Base-by-base conservation (phyloP, 2,113 vertebrate species). In the Rhagologus leucostigma region DNA sequence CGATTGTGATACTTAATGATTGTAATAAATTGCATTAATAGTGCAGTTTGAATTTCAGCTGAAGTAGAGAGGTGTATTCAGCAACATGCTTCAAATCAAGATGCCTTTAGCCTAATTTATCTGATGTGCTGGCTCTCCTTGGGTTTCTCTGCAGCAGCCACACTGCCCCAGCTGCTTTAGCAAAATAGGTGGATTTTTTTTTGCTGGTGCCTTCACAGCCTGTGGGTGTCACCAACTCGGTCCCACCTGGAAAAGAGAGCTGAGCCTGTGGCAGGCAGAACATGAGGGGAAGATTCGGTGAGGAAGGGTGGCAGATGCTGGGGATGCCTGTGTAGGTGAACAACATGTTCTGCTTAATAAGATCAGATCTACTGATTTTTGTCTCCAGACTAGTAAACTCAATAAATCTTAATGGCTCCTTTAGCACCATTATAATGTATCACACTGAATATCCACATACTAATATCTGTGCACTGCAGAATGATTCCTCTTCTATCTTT, bases 51-150 rank as follows among this genome's bases (percentile, higher is more conserved):
- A 67, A 92, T 93, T 89, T 80, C 86, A 81, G 63, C 68, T 60
- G 49, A 93, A 93, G 67, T 39, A 47, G 84, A 84, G 87, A 94
- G 93, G 90, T 96, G 77, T 87, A 83, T 90, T 93, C 60, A 77
- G 79, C 90, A 94, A 71, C 93, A 90, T 95, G 89, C 76, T 96
- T 95, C 90, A 93, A 90, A 96, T 96, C 86, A 94, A 93, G 95
- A 89, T 81, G 84, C 70, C 89, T 87, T 92, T 87, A 77, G 81
- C 73, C 68, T 95, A 57, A 86, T 93, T 81, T 84, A 56, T 85
- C 70, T 71, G 84, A 81, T 71, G 77, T 76, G 50, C 56, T 46
- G 26, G 20, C 70, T 92, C 65, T 90, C 49, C 76, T 71, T 87
- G 68, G 46, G 29, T 50, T 74, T 87, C 37, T 74, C 35, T 53